Conservation (phyloP, 2,888 invertebrate genomes). For the Chirona hameri region DNA sequence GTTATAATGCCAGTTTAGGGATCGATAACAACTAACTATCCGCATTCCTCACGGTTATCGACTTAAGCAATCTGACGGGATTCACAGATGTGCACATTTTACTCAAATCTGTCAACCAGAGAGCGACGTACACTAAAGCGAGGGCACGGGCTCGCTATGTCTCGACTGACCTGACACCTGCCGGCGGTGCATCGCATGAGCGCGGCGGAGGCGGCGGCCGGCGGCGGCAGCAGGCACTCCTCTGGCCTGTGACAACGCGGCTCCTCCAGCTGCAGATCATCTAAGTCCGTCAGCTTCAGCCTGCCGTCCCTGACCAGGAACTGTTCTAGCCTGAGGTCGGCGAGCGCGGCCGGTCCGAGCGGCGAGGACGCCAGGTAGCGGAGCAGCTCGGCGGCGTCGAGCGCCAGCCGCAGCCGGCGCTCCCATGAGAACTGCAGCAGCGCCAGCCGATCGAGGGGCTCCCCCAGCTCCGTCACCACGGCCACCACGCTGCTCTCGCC, state of each 20-base stretch:
- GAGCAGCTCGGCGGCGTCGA: conserved; percentile 29
- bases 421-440: conserved; percentile 34
- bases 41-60: too few relatives aligned
- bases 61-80: too few relatives aligned
- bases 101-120: too few relatives aligned
- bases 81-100: too few relatives aligned
- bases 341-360: conserved; percentile 28
- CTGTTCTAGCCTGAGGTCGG: conserved; percentile 32
- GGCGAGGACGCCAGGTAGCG: conserved; percentile 22
- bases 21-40: too few relatives aligned
- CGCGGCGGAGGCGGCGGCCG: background rate
- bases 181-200: background rate
- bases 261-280: conserved; percentile 31
- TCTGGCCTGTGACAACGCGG: background rate
- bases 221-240: conserved; percentile 28
- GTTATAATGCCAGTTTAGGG: too few relatives aligned
- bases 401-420: conserved; percentile 25
- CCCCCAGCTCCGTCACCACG: conserved; percentile 34
- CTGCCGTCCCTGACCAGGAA: conserved; percentile 28
- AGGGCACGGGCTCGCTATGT: too few relatives aligned
- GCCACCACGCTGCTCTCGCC: conserved; percentile 29
- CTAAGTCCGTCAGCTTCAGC: conserved; percentile 33
- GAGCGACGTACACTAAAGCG: too few relatives aligned
- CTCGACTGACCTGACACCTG: background rate
- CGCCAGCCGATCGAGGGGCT: conserved; percentile 31